Conservation (phyloP, 2,797 vertebrate species). For the Liasis olivaceus region DNA sequence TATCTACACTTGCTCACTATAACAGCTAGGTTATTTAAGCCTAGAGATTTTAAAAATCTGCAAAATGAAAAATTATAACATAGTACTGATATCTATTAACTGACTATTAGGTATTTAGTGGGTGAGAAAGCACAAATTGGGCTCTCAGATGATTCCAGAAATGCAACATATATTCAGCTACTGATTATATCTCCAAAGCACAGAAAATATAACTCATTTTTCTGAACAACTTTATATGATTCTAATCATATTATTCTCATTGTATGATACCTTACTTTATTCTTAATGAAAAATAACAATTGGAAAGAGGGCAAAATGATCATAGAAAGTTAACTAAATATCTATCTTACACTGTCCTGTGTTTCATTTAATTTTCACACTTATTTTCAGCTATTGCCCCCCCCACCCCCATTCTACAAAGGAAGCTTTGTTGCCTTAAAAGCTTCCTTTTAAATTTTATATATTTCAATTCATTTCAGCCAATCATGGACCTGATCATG, state of each 20-base stretch:
- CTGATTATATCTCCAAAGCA: neutral
- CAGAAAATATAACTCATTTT: neutral
- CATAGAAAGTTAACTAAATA: neutral
- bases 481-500: neutral
- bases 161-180: neutral
- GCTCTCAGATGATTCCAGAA: neutral
- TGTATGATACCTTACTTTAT: neutral
- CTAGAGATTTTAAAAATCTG: conserved; percentile 2
- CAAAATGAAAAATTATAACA: conserved; percentile 23
- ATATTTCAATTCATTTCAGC: neutral
- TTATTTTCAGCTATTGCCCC: neutral
- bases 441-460: neutral
- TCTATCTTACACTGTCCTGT: neutral
- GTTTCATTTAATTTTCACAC: neutral
- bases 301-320: neutral
- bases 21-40: conserved; percentile 28
- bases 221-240: neutral
- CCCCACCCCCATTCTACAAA: neutral
- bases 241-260: neutral
- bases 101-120: neutral
- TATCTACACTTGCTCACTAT: conserved; percentile 5
- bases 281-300: neutral
- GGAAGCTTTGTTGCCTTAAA: neutral
- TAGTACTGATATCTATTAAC: neutral
- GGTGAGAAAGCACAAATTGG: neutral